phyloP scores from a whole-genome alignment of 35 echinoderm and acorn worm species.

The Ophioderma brevispina region DNA sequence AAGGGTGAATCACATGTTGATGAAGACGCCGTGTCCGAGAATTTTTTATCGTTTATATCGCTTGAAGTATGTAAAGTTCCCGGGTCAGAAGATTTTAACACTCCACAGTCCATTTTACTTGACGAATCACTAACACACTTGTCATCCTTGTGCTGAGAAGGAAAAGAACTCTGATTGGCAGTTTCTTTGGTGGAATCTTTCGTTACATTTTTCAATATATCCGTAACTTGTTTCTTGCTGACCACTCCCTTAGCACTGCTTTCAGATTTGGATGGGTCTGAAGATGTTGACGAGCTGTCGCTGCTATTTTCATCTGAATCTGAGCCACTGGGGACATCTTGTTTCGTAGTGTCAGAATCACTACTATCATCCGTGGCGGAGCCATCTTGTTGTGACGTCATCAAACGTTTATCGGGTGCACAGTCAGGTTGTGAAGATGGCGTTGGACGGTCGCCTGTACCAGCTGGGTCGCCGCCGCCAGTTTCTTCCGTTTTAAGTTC shows the following conservation, averaged over 20 bases:
- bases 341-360: constrained; percentile 5
- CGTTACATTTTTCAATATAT: background rate
- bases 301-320: background rate
- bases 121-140: background rate
- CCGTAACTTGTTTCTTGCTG: no score
- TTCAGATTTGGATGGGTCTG: background rate
- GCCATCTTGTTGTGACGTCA: constrained; percentile 1
- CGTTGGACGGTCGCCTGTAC: background rate
- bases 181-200: background rate
- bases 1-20: background rate
- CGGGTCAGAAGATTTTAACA: background rate
- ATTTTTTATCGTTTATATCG: background rate
- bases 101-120: background rate
- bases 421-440: background rate
- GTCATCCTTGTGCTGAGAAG: background rate
- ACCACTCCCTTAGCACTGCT: background rate
- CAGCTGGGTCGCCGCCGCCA: background rate
- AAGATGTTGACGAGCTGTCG: background rate
- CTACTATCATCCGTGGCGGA: background rate
- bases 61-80: background rate
- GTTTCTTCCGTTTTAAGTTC: background rate
- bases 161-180: background rate
- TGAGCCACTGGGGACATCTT: background rate
- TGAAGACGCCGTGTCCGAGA: background rate
- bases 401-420: background rate